Percentiles rank a stretch among this genome's conserved stretches.
These are phyloP conservation scores for Erpobdella octoculata DNA, from an alignment of 2,888 invertebrate species.

Conservation along the genomic window DNA sequence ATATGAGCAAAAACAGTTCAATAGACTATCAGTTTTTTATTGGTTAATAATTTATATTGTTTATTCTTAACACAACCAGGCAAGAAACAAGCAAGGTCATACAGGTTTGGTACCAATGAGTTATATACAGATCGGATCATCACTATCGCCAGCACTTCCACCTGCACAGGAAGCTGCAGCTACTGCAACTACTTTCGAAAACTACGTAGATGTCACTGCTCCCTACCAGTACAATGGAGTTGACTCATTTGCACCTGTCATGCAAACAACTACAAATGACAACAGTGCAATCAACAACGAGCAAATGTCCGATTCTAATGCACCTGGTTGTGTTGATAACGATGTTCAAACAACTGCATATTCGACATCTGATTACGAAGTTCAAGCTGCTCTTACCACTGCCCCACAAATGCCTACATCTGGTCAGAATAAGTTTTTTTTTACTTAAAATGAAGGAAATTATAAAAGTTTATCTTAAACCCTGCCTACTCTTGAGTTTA, in stretches of 20 bases:
- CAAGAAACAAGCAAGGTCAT: not conserved
- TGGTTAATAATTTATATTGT: too few relatives aligned
- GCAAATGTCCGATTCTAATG: not conserved
- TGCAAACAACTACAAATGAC: not conserved
- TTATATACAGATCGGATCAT: conserved; percentile 21
- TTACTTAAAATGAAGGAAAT: not conserved
- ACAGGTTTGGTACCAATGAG: conserved; percentile 7
- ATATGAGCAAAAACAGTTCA: too few relatives aligned
- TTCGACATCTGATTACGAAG: conserved; percentile 14
- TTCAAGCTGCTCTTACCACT: conserved; percentile 18
- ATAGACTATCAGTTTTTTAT: too few relatives aligned
- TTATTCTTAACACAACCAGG: too few relatives aligned
- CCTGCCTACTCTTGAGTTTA: too few relatives aligned
- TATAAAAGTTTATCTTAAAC: not conserved
- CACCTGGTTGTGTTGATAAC: not conserved
- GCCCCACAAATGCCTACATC: not conserved
- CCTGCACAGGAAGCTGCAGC: not conserved
- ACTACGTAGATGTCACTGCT: too few relatives aligned
- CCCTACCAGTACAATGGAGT: too few relatives aligned
- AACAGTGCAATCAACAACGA: conserved; percentile 1
- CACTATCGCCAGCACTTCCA: not conserved
- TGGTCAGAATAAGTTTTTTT: too few relatives aligned
- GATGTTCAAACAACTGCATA: conserved; percentile 7
- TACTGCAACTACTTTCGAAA: not conserved
- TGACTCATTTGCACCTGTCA: too few relatives aligned